phyloP scores from a whole-genome alignment of 1,140 invertebrate genomes.

The Drosophila teissieri region DNA sequence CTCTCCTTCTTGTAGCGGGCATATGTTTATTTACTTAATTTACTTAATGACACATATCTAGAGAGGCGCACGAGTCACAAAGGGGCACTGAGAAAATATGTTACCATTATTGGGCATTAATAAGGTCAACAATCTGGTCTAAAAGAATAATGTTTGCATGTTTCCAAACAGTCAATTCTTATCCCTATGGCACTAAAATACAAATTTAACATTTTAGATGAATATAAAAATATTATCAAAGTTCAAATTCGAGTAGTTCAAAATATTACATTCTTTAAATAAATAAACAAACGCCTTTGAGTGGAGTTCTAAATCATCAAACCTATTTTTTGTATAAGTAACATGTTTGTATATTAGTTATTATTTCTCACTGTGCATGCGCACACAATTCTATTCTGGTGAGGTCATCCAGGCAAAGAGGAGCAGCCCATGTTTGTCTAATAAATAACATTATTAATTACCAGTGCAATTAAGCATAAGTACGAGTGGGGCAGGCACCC shows the following conservation, averaged over 20 bases:
- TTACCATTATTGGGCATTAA: neutral
- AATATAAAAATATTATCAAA: too few relatives aligned
- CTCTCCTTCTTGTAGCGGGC: constrained; percentile 53
- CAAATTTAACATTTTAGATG: too few relatives aligned
- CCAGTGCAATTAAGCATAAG: constrained; percentile 83
- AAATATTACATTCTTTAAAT: too few relatives aligned
- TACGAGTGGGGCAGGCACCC: constrained; percentile 49
- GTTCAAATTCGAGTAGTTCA: too few relatives aligned
- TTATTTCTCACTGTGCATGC: constrained; percentile 27
- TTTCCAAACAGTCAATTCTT: neutral
- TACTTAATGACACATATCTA: constrained; percentile 79
- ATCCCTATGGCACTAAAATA: too few relatives aligned
- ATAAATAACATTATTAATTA: constrained; percentile 84
- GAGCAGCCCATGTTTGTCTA: constrained; percentile 63
- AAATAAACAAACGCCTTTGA: too few relatives aligned
- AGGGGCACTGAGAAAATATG: constrained; percentile 6
- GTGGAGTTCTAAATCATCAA: too few relatives aligned
- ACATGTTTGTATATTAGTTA: too few relatives aligned
- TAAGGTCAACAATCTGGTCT: neutral
- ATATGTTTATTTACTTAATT: constrained; percentile 84
- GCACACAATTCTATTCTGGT: constrained; percentile 52
- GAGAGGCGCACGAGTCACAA: constrained; percentile 43
- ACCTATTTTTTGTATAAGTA: too few relatives aligned
- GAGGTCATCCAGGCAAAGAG: constrained; percentile 74
- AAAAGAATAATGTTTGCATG: neutral